A percentile compares a stretch with the other conserved stretches of the same genome.
These are phyloP conservation scores for Trissonchulus latispiculum DNA, from an alignment of 2,888 invertebrate genomes.

Conservation along the genomic window DNA sequence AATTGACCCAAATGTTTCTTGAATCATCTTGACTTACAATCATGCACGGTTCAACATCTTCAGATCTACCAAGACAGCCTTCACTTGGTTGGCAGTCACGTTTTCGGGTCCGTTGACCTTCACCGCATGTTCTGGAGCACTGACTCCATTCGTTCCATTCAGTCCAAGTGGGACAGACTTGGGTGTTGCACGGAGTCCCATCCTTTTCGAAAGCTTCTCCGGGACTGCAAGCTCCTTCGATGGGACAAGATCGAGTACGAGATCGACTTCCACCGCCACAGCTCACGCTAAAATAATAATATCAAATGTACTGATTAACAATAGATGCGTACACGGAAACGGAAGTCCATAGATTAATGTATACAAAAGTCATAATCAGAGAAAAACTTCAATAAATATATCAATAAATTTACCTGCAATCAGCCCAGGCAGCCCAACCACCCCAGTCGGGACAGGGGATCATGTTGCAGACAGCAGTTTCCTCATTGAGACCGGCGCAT, in stretches of 20 bases:
- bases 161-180: slow-evolving; percentile 12
- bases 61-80: slow-evolving; percentile 20
- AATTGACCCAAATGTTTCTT: too few species aligned
- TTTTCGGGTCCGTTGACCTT: slow-evolving; percentile 10
- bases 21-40: slow-evolving; percentile 19
- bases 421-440: slow-evolving; percentile 24
- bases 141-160: slow-evolving; percentile 12
- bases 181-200: neutral
- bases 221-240: slow-evolving; percentile 14
- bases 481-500: slow-evolving; percentile 22
- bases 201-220: slow-evolving; percentile 11
- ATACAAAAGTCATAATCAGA: too few species aligned
- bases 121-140: slow-evolving; percentile 19
- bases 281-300: slow-evolving; percentile 10
- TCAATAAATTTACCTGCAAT: slow-evolving; percentile 22
- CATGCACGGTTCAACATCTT: slow-evolving; percentile 22
- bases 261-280: slow-evolving; percentile 16
- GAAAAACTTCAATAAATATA: too few species aligned
- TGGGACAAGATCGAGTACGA: slow-evolving; percentile 18
- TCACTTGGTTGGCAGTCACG: neutral
- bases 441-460: slow-evolving; percentile 27
- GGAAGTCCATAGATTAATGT: too few species aligned
- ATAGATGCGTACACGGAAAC: too few species aligned
- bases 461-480: slow-evolving; percentile 24
- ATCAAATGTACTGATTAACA: too few species aligned